phyloP scores from a whole-genome alignment of 2,888 invertebrate genomes.

The Eilema griseolum region DNA sequence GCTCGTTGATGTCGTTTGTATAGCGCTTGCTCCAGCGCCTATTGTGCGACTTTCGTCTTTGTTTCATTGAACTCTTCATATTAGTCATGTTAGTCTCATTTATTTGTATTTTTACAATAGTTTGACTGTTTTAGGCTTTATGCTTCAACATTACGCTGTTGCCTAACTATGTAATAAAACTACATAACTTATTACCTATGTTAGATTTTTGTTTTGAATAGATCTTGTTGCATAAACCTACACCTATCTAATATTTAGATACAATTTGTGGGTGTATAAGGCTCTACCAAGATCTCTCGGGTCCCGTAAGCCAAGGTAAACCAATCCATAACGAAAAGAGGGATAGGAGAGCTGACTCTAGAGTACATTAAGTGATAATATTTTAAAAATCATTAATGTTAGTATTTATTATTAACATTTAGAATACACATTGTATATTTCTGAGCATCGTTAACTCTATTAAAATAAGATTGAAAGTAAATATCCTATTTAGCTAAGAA shows the following conservation, averaged over 20 bases:
- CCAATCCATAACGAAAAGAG: no score
- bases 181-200: background rate
- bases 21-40: slow-evolving; percentile 46
- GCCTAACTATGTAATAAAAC: background rate
- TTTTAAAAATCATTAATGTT: no score
- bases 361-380: background rate
- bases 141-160: background rate
- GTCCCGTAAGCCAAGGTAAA: background rate
- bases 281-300: background rate
- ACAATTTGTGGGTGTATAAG: background rate
- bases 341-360: no score
- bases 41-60: slow-evolving; percentile 27
- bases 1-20: slow-evolving; percentile 85
- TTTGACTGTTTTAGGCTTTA: background rate
- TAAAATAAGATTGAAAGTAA: background rate
- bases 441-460: background rate
- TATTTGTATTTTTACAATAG: background rate
- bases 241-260: background rate
- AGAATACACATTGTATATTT: background rate
- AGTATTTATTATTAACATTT: no score
- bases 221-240: background rate
- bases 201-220: no score
- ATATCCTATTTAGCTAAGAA: background rate
- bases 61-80: slow-evolving; percentile 20
- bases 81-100: slow-evolving; percentile 15